These are phyloP conservation scores for Hucho hucho DNA, from an alignment of 2,113 vertebrate species.

Conservation along the genomic window DNA sequence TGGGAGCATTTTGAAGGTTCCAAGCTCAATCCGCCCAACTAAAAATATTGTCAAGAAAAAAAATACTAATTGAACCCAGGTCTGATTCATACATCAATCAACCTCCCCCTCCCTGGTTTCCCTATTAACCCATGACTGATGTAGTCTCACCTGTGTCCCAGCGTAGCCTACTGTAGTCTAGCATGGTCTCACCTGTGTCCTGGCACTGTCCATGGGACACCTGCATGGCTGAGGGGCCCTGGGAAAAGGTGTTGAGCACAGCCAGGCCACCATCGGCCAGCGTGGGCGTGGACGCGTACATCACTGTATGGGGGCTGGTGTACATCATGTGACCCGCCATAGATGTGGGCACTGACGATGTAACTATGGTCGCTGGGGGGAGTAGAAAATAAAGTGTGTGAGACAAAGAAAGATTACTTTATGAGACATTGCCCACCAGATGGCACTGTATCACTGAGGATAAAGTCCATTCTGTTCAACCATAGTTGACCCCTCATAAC, in stretches of 20 bases:
- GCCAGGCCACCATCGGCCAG: conserved; percentile 46
- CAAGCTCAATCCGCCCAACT: too few relatives aligned
- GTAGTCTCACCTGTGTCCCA: neutral
- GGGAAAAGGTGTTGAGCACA: conserved; percentile 96
- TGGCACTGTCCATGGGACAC: conserved; percentile 88
- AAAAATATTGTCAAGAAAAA: too few relatives aligned
- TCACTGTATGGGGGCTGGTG: conserved; percentile 91
- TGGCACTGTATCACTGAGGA: neutral
- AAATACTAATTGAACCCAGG: too few relatives aligned
- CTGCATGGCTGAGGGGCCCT: conserved; percentile 91
- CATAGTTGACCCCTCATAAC: neutral
- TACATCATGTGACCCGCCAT: conserved; percentile 99
- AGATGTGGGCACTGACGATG: conserved; percentile 91
- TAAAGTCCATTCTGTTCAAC: neutral
- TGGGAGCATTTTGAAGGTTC: too few relatives aligned
- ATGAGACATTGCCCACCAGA: conserved; percentile 3
- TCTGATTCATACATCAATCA: too few relatives aligned
- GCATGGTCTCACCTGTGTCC: neutral
- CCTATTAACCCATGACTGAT: neutral
- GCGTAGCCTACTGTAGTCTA: too few relatives aligned
- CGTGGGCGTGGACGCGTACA: conserved; percentile 86
- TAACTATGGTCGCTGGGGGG: conserved; percentile 93
- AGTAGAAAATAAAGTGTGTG: too few relatives aligned
- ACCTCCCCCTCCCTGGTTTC: too few relatives aligned
- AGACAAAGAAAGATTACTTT: too few relatives aligned